phyloP scores from a whole-genome alignment of 2,797 vertebrate genomes.

The Dicrostonyx torquatus region DNA sequence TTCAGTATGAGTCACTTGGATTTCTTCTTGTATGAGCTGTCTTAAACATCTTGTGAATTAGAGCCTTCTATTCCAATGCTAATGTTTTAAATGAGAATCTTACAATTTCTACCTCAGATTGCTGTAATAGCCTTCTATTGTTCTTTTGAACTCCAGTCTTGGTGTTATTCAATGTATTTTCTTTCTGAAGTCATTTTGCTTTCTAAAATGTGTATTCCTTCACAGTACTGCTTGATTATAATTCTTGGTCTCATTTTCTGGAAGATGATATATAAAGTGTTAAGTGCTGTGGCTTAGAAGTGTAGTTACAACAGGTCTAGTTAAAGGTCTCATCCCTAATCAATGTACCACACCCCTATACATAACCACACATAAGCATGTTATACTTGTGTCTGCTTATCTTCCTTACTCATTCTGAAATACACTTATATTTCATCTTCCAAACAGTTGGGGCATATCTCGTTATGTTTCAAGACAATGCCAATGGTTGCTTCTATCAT shows the following conservation, averaged over 20 bases:
- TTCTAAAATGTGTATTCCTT: conserved; percentile 26
- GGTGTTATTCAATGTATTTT: background rate
- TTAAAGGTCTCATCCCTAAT: background rate
- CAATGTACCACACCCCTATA: background rate
- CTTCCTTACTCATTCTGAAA: background rate
- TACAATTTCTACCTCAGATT: conserved; percentile 7
- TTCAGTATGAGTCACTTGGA: background rate
- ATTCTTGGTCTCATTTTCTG: background rate
- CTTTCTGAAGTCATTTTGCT: conserved; percentile 16
- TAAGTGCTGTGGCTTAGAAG: background rate
- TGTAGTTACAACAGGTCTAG: background rate
- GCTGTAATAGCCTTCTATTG: background rate
- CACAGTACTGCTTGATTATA: background rate
- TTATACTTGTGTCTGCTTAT: background rate
- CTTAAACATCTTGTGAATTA: background rate
- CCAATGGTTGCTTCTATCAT: background rate
- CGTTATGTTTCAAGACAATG: conserved; percentile 19
- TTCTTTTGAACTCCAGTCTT: background rate
- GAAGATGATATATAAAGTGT: background rate
- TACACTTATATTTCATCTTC: background rate
- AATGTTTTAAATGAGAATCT: background rate
- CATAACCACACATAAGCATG: background rate
- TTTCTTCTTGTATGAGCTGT: background rate
- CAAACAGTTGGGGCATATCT: background rate
- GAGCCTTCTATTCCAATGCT: background rate